Conservation (phyloP, 2,888 invertebrate species). For the Torymus tubicola region DNA sequence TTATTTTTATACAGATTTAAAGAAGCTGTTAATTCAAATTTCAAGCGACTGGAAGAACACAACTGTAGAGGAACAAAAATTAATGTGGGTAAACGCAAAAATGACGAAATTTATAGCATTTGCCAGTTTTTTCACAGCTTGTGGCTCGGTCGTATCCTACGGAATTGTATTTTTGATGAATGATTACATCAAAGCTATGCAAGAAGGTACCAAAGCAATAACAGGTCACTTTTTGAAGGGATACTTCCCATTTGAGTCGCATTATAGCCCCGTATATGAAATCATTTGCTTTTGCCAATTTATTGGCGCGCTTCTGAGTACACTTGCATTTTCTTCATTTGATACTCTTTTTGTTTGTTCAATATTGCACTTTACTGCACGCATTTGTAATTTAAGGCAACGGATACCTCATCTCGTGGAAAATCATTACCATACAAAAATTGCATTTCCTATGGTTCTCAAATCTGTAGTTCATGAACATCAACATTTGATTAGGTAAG, state of each 20-base stretch:
- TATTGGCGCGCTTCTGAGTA: slow-evolving; percentile 57
- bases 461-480: neutral
- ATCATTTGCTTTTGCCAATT: slow-evolving; percentile 65
- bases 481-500: slow-evolving; percentile 26
- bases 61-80: slow-evolving; percentile 10
- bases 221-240: neutral
- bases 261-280: slow-evolving; percentile 61
- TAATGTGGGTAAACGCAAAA: slow-evolving; percentile 38
- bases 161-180: neutral
- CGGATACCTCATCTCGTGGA: slow-evolving; percentile 1
- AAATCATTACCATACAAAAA: neutral
- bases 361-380: slow-evolving; percentile 66
- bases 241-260: slow-evolving; percentile 60
- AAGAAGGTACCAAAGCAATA: neutral
- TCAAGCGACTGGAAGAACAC: slow-evolving; percentile 29
- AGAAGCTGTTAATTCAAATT: slow-evolving; percentile 18
- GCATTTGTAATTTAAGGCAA: slow-evolving; percentile 54
- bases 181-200: neutral
- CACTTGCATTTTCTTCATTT: slow-evolving; percentile 62
- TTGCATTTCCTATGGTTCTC: neutral
- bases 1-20: slow-evolving; percentile 13
- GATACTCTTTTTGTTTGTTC: slow-evolving; percentile 64
- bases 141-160: slow-evolving; percentile 7
- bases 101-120: neutral
- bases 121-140: neutral